Percentiles rank a stretch among this genome's conserved stretches.
Evolutionary conservation across 2,888 invertebrate genomes (phyloP).

Genomic region (Erebia palarica): DNA sequence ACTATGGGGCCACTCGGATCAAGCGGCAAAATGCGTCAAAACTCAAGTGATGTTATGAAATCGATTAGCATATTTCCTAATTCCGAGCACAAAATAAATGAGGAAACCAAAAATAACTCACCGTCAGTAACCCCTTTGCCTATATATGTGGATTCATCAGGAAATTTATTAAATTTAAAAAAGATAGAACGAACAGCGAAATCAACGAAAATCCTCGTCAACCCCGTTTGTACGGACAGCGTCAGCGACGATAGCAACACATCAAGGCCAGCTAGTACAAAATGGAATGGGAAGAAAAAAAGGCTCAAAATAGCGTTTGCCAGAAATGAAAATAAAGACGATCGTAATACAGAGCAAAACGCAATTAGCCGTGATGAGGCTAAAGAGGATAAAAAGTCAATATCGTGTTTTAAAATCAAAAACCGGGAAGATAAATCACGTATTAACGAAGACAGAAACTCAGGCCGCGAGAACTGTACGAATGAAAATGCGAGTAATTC

Average conservation of each 20-base stretch:
- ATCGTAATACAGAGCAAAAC: slow-evolving; percentile 59
- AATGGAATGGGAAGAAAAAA: slow-evolving; percentile 78
- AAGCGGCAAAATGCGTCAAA: slow-evolving; percentile 67
- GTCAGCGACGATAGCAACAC: slow-evolving; percentile 73
- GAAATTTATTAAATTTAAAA: slow-evolving; percentile 68
- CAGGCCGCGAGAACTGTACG: slow-evolving; percentile 68
- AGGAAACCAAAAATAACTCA: slow-evolving; percentile 61
- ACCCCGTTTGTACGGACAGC: slow-evolving; percentile 74
- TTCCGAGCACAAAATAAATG: slow-evolving; percentile 58
- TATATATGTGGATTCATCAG: slow-evolving; percentile 60
- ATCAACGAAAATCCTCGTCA: slow-evolving; percentile 77
- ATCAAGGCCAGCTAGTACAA: slow-evolving; percentile 61
- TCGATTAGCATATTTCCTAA: slow-evolving; percentile 62
- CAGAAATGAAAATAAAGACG: slow-evolving; percentile 51
- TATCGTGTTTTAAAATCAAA: slow-evolving; percentile 79
- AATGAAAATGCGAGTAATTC: slow-evolving; percentile 74
- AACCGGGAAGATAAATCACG: slow-evolving; percentile 70
- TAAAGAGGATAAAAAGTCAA: slow-evolving; percentile 71
- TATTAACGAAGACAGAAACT: slow-evolving; percentile 65
- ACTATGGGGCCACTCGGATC: slow-evolving; percentile 80
- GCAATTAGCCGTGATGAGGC: slow-evolving; percentile 65
- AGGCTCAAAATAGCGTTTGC: slow-evolving; percentile 65
- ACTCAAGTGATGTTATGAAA: slow-evolving; percentile 63
- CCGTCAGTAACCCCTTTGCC: slow-evolving; percentile 65
- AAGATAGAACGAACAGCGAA: slow-evolving; percentile 76